phyloP scores from a whole-genome alignment of 2,888 invertebrate species.

The Tipula unca region DNA sequence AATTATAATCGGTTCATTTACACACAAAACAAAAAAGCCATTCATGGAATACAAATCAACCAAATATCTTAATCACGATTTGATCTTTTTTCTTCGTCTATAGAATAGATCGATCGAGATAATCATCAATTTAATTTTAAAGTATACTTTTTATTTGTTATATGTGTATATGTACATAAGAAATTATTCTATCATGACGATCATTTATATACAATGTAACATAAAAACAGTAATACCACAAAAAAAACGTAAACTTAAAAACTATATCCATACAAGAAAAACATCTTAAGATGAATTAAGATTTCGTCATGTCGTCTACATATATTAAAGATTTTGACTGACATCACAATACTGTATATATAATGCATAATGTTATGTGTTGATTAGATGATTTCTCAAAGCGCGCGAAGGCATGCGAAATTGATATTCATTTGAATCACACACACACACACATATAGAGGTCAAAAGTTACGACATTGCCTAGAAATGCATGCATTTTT shows the following conservation, averaged over 20 bases:
- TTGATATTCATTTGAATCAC: background rate
- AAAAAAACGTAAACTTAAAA: background rate
- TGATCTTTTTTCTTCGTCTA: background rate
- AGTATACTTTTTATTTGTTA: background rate
- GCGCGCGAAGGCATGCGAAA: background rate
- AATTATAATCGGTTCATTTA: background rate
- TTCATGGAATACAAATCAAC: background rate
- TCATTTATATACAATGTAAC: background rate
- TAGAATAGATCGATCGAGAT: background rate
- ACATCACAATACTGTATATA: background rate
- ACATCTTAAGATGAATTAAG: background rate
- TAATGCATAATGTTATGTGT: background rate
- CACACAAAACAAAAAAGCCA: background rate
- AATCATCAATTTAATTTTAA: background rate
- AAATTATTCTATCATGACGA: background rate
- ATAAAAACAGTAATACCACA: background rate
- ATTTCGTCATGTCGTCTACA: background rate
- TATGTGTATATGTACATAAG: background rate
- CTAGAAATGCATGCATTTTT: background rate
- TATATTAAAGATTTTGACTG: background rate
- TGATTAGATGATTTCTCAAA: background rate
- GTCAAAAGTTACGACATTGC: background rate
- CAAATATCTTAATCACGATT: background rate
- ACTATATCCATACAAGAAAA: background rate
- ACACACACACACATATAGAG: background rate